Evolutionary conservation across 1,140 invertebrate species (phyloP).

Genomic region (Drosophila saltans): DNA sequence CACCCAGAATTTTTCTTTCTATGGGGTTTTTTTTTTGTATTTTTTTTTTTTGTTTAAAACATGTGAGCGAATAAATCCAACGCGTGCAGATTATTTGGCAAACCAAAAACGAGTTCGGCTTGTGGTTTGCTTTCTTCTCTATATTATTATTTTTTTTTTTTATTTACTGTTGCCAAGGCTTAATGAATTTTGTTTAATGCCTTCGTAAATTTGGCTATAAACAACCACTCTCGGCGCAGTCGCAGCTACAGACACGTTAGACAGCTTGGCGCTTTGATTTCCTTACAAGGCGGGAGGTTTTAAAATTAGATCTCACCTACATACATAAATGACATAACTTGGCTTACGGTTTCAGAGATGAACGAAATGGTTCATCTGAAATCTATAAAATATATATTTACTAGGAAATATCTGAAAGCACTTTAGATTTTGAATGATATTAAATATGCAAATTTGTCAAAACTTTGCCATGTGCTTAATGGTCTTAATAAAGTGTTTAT

Average conservation of each 20-base stretch:
- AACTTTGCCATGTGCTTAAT: background rate
- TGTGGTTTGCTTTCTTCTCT: constrained; percentile 24
- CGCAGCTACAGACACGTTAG: constrained; percentile 42
- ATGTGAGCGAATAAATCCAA: constrained; percentile 16
- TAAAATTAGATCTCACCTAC: constrained; percentile 14
- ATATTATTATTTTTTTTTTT: background rate
- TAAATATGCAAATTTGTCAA: no score
- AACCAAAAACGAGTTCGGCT: constrained; percentile 38
- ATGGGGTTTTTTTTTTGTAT: background rate
- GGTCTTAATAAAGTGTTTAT: no score
- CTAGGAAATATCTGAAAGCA: background rate
- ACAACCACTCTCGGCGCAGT: constrained; percentile 27
- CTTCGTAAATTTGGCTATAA: constrained; percentile 41
- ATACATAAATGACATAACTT: constrained; percentile 2
- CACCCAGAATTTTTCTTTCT: background rate
- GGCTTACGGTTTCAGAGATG: background rate
- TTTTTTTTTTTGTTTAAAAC: background rate
- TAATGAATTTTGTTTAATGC: constrained; percentile 48
- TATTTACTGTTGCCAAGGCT: constrained; percentile 17
- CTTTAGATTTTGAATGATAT: constrained; percentile 9
- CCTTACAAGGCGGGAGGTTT: constrained; percentile 28
- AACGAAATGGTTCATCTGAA: background rate
- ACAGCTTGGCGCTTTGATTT: constrained; percentile 52
- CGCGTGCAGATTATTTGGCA: constrained; percentile 8
- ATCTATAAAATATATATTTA: background rate